Conservation (phyloP, 2,888 invertebrate species). For the Cryptus viduatorius region DNA sequence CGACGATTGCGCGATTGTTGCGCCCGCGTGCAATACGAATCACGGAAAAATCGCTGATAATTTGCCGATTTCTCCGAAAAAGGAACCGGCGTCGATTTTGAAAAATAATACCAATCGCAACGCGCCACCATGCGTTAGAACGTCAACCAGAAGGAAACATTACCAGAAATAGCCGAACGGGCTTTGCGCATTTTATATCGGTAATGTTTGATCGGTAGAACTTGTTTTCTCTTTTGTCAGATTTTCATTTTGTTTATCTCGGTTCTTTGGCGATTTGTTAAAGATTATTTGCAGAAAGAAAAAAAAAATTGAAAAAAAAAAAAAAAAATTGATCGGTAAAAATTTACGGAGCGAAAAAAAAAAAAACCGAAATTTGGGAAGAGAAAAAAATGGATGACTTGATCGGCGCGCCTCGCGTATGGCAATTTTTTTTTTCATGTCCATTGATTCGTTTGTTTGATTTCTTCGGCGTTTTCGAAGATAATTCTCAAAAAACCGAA, state of each 20-base stretch:
- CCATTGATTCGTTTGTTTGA: too few relatives aligned
- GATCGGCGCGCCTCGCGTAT: too few relatives aligned
- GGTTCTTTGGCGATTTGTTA: too few relatives aligned
- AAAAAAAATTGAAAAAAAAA: slow-evolving; percentile 23
- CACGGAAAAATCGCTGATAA: slow-evolving; percentile 9
- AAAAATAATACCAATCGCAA: slow-evolving; percentile 46
- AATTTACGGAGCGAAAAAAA: background rate
- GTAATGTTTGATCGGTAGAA: slow-evolving; percentile 31
- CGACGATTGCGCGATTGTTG: slow-evolving; percentile 55
- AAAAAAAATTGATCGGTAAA: background rate
- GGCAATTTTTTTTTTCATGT: too few relatives aligned
- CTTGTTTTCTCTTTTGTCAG: background rate
- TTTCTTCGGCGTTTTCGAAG: too few relatives aligned
- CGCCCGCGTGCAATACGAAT: background rate
- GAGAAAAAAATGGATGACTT: too few relatives aligned
- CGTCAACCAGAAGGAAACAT: slow-evolving; percentile 77
- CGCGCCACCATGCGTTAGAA: slow-evolving; percentile 74
- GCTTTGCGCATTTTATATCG: slow-evolving; percentile 46
- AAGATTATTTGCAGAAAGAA: background rate
- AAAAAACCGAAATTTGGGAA: too few relatives aligned
- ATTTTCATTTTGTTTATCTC: too few relatives aligned
- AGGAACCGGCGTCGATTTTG: slow-evolving; percentile 67
- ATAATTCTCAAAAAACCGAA: too few relatives aligned
- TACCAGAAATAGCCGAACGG: slow-evolving; percentile 70
- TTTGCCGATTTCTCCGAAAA: slow-evolving; percentile 68